Evolutionary conservation across 2,797 vertebrate species (phyloP), one percentile per base, ranked within the genome.

Genomic region (Tadarida brasiliensis): DNA sequence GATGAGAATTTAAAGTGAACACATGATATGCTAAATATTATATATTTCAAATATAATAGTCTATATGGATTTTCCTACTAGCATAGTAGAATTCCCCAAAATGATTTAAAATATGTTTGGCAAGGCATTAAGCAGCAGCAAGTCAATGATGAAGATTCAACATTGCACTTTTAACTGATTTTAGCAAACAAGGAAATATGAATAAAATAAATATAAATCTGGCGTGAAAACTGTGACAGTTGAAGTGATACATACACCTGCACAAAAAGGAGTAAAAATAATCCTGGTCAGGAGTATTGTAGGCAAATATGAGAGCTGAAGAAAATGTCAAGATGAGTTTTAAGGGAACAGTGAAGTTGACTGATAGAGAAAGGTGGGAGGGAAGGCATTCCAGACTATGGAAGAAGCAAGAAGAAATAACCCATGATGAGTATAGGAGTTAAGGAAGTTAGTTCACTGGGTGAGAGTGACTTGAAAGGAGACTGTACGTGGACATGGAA

Each of bases 1-100:
- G 78, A 84, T 84, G 33, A 76, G 17, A 88, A 87, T 87, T 70
- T 85, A 87, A 94, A 90, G 14, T 7, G 56, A 93, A 88, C 68
- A 35, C 17, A 88, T 39, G 35, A 74, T 68, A 71, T 10, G 49
- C 19, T 70, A 85, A 94, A 44, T 54, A 77, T 74, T 61, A 90
- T 59, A 49, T 33, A 81, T 76, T 78, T 81, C 39, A 76, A 44
- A 39, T 17, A n/a, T 16, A 65, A 65, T 76, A 67, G 39, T 68
- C n/a, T 56, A 57, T 39, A 19, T 73, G 87, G 39, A 84, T 68
- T 83, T 87, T 74, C 54, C 54, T 80, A 65, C 74, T 61, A 70
- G 3, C 39, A 74, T 12, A 20, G 12, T n/a, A 59, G 59, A 78
- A 39, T 16, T 82, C 17, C 19, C 16, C 20, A 59, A 92, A 85